Evolutionary conservation across 2,797 vertebrate genomes (phyloP).

Genomic region (Sternarchorhynchus goeldii): DNA sequence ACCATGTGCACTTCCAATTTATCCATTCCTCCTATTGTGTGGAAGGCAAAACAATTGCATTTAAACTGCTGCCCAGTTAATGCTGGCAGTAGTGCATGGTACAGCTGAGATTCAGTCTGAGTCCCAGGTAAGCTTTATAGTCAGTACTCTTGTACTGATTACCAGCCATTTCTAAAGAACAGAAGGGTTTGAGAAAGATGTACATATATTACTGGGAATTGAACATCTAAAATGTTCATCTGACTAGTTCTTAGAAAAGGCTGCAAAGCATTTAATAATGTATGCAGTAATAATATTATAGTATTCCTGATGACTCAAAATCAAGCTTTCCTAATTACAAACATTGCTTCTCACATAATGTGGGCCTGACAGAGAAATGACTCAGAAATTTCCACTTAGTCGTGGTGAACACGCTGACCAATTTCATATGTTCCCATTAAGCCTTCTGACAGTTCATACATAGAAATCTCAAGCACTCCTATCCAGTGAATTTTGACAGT

Average conservation of each 20-base stretch:
- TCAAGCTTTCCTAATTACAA: no score
- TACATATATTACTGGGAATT: neutral
- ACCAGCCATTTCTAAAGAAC: neutral
- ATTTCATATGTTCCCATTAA: constrained; percentile 10
- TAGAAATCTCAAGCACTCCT: constrained; percentile 11
- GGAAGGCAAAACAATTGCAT: neutral
- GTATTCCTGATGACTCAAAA: no score
- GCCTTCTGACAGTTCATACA: no score
- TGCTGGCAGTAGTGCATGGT: neutral
- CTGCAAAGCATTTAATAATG: neutral
- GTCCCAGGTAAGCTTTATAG: neutral
- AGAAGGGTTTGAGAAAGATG: neutral
- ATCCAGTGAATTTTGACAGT: constrained; percentile 25
- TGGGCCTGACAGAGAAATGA: no score
- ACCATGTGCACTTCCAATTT: neutral
- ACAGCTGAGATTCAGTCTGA: neutral
- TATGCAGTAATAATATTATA: no score
- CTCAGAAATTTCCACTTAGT: neutral
- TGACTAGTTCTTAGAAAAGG: neutral
- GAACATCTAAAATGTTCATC: neutral
- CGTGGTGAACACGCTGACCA: constrained; percentile 2
- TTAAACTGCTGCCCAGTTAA: neutral
- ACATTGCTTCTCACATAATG: no score
- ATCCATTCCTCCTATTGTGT: constrained; percentile 3
- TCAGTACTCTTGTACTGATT: neutral